phyloP scores from a whole-genome alignment of 2,797 vertebrate species.

The Bradypodion pumilum region DNA sequence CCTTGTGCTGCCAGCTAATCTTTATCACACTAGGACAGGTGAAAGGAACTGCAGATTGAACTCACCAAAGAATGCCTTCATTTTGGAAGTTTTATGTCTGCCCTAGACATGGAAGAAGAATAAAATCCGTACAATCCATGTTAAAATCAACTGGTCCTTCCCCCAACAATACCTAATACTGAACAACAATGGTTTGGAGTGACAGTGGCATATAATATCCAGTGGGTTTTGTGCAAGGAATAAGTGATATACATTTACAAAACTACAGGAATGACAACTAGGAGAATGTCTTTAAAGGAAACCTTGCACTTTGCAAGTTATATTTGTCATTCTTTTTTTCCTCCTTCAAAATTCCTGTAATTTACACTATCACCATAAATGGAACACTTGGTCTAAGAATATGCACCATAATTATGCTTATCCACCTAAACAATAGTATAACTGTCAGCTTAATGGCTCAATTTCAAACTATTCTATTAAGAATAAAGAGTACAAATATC shows the following conservation, averaged over 20 bases:
- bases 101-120: too few relatives aligned
- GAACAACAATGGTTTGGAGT: constrained; percentile 52
- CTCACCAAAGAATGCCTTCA: too few relatives aligned
- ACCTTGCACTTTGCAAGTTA: constrained; percentile 44
- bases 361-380: constrained; percentile 40
- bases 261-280: constrained; percentile 58
- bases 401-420: not conserved
- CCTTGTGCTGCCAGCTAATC: too few relatives aligned
- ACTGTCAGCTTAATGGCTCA: not conserved
- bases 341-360: constrained; percentile 37
- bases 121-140: not conserved
- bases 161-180: constrained; percentile 13
- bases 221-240: constrained; percentile 34
- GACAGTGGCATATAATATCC: not conserved
- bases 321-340: constrained; percentile 54
- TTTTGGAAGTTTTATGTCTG: too few relatives aligned
- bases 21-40: too few relatives aligned
- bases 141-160: constrained; percentile 25
- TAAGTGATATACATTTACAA: constrained; percentile 65
- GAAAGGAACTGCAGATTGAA: too few relatives aligned
- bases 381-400: not conserved
- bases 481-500: not conserved
- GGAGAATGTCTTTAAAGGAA: constrained; percentile 54
- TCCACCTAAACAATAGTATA: not conserved
- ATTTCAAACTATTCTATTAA: not conserved